phyloP scores from a whole-genome alignment of 2,113 vertebrate genomes.

The Rhagologus leucostigma region DNA sequence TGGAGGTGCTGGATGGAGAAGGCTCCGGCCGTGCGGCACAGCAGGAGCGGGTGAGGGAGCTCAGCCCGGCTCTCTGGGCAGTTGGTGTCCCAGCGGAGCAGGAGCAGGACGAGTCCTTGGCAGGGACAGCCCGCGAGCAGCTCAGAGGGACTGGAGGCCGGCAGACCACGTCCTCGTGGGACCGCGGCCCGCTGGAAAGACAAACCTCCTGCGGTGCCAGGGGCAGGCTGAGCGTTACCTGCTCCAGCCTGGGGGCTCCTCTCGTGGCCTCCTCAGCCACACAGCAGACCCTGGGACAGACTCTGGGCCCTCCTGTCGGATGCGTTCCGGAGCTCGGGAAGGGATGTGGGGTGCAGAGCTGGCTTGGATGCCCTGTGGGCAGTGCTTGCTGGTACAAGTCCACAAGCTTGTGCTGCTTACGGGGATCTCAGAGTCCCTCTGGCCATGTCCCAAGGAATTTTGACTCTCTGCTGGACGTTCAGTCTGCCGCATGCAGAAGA shows the following conservation, averaged over 20 bases:
- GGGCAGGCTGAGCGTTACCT: not conserved
- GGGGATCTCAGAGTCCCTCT: not conserved
- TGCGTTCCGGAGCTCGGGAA: not conserved
- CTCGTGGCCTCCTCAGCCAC: rapidly evolving
- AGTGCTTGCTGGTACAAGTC: not conserved
- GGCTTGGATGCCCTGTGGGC: not conserved
- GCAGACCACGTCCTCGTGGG: rapidly evolving
- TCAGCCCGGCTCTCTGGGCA: not conserved
- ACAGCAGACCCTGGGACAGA: not conserved
- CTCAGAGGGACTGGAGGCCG: not conserved
- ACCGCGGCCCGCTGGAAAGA: rapidly evolving
- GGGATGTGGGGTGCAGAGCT: not conserved
- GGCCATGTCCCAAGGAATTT: not conserved
- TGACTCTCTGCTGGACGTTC: not conserved
- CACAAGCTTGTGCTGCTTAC: not conserved
- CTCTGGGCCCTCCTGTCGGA: not conserved
- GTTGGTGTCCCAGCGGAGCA: not conserved
- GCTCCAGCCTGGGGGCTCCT: not conserved
- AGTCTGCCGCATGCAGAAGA: not conserved
- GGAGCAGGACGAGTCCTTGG: not conserved
- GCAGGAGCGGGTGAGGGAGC: not conserved
- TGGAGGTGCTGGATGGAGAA: not conserved
- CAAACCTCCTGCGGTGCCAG: not conserved
- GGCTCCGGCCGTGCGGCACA: not conserved
- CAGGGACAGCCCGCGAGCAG: not conserved